phyloP scores from a whole-genome alignment of 2,113 vertebrate species.

The Athene noctua region DNA sequence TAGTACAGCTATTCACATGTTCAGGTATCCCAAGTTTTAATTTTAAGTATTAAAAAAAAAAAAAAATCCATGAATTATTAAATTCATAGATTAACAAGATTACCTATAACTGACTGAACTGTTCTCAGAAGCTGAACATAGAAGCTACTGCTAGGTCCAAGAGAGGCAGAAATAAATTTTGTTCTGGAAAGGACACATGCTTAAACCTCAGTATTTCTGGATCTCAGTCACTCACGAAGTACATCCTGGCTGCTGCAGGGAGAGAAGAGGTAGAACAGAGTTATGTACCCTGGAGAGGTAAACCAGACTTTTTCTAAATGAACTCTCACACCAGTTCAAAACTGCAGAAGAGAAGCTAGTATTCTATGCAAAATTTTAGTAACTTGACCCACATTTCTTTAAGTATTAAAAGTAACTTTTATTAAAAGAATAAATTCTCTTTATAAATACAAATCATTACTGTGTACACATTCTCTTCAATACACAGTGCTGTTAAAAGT shows the following conservation, averaged over 20 bases:
- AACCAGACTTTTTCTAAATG: not conserved
- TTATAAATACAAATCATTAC: conserved; percentile 64
- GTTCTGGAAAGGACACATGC: not conserved
- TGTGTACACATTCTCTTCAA: conserved; percentile 51
- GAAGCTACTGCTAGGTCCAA: not conserved
- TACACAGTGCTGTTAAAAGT: conserved; percentile 30
- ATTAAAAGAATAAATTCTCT: conserved; percentile 69
- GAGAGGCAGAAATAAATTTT: not conserved
- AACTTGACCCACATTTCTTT: not conserved
- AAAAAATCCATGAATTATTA: not conserved
- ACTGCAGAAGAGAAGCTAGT: not conserved
- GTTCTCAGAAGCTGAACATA: not conserved
- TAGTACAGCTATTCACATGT: not conserved
- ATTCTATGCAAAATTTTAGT: conserved; percentile 38
- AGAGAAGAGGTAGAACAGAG: not conserved
- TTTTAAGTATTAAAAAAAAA: not conserved
- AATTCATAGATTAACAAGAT: not conserved
- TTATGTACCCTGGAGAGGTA: not conserved
- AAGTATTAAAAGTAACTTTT: conserved; percentile 60
- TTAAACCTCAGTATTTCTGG: not conserved
- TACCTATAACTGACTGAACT: not conserved
- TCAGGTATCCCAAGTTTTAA: not conserved
- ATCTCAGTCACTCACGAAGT: not conserved
- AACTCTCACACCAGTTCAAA: not conserved
- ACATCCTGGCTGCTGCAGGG: fast-evolving